Evolutionary conservation across 2,797 vertebrate genomes (phyloP).

Genomic region (Bryconaethiops microstoma): DNA sequence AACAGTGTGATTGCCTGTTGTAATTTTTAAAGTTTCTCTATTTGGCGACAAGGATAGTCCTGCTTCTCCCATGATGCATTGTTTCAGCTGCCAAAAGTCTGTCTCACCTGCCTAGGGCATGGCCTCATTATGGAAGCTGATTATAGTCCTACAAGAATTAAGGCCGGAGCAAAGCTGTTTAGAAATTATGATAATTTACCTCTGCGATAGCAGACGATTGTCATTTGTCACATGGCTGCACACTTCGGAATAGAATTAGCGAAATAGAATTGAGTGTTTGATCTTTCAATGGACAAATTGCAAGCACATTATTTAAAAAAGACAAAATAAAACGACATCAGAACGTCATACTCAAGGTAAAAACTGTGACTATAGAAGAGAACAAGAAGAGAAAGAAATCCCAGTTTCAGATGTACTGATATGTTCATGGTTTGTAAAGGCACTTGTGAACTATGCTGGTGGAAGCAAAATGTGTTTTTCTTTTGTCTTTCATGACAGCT

Average conservation of each 20-base stretch:
- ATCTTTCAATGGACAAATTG: conserved; percentile 27
- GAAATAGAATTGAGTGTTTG: conserved; percentile 13
- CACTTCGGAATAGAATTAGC: conserved; percentile 29
- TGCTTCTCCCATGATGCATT: conserved; percentile 40
- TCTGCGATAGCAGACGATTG: conserved; percentile 24
- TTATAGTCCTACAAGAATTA: conserved; percentile 59
- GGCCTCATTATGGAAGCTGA: conserved; percentile 54
- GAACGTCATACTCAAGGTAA: background rate
- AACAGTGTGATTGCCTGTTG: conserved; percentile 45
- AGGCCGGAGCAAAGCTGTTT: conserved; percentile 44
- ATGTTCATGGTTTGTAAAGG: background rate
- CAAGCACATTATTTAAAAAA: background rate
- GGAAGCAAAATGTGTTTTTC: background rate
- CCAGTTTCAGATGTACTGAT: background rate
- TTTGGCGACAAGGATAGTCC: conserved; percentile 44
- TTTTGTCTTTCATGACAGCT: conserved; percentile 4
- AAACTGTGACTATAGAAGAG: too few relatives aligned
- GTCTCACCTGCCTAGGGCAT: conserved; percentile 46
- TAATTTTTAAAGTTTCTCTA: conserved; percentile 45
- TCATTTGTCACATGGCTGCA: conserved; percentile 27
- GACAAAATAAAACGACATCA: background rate
- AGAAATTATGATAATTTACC: conserved; percentile 55
- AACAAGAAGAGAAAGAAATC: background rate
- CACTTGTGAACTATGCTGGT: background rate
- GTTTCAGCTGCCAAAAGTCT: conserved; percentile 46